phyloP scores from a whole-genome alignment of 2,888 invertebrate species.

The Apodemia duryi region DNA sequence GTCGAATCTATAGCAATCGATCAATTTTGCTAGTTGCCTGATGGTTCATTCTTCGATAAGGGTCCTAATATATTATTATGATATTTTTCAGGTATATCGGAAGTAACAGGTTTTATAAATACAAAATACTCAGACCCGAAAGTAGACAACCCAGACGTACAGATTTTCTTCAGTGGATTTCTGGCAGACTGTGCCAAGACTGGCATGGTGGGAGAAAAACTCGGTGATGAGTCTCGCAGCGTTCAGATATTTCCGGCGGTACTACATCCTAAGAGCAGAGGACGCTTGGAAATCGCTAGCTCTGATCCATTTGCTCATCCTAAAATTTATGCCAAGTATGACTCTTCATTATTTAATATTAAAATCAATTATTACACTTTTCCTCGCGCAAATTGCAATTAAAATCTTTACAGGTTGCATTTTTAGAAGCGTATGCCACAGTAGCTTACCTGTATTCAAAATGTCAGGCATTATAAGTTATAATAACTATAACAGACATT shows the following conservation, averaged over 20 bases:
- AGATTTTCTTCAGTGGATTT: conserved; percentile 92
- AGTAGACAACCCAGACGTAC: conserved; percentile 90
- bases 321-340: conserved; percentile 89
- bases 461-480: too few species aligned
- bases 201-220: conserved; percentile 89
- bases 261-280: conserved; percentile 92
- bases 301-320: conserved; percentile 90
- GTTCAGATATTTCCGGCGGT: conserved; percentile 89
- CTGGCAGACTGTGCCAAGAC: conserved; percentile 92
- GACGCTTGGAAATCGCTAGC: conserved; percentile 85
- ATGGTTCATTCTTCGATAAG: too few species aligned
- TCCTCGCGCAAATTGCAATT: too few species aligned
- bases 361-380: too few species aligned
- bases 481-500: too few species aligned
- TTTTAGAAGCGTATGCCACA: too few species aligned
- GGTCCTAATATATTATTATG: not conserved
- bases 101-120: conserved; percentile 91
- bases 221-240: conserved; percentile 83
- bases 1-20: too few species aligned
- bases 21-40: too few species aligned
- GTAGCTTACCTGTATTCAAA: too few species aligned
- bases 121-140: conserved; percentile 87
- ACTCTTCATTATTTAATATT: not conserved
- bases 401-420: too few species aligned
- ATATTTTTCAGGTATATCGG: conserved; percentile 82